phyloP scores from a whole-genome alignment of 2,113 vertebrate genomes.

The Ceratotherium simum region DNA sequence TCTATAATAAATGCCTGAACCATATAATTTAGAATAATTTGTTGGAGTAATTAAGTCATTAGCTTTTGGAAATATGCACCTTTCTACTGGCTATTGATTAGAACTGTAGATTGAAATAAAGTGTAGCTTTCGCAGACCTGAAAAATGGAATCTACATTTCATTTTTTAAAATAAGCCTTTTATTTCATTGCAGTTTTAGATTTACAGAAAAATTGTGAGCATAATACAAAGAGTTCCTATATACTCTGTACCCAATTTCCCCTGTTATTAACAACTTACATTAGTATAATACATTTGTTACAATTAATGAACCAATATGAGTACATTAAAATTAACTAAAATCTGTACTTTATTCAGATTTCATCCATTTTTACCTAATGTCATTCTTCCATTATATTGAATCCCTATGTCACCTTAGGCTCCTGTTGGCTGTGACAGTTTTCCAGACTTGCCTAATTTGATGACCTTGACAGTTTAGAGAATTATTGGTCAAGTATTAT shows the following conservation, averaged over 20 bases:
- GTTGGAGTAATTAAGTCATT: slow-evolving; percentile 20
- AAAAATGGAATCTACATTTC: neutral
- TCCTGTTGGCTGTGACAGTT: neutral
- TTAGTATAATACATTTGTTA: neutral
- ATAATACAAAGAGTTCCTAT: neutral
- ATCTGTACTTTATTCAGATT: neutral
- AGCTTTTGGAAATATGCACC: neutral
- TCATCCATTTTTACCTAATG: neutral
- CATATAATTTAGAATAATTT: slow-evolving; percentile 12
- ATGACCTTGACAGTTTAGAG: neutral
- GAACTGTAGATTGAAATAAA: neutral
- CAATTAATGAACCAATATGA: neutral
- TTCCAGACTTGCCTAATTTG: neutral
- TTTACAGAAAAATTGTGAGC: neutral
- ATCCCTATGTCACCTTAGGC: neutral
- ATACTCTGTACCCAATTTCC: neutral
- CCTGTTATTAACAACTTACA: neutral
- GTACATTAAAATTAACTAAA: neutral
- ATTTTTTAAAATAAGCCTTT: neutral
- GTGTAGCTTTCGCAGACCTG: neutral
- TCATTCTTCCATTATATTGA: neutral
- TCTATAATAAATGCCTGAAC: neutral
- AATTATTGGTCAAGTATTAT: neutral
- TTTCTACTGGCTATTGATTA: neutral
- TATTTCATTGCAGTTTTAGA: neutral